Evolutionary conservation across 2,797 vertebrate genomes (phyloP), one percentile per base, ranked within the genome.

Genomic region (Brotula barbata): DNA sequence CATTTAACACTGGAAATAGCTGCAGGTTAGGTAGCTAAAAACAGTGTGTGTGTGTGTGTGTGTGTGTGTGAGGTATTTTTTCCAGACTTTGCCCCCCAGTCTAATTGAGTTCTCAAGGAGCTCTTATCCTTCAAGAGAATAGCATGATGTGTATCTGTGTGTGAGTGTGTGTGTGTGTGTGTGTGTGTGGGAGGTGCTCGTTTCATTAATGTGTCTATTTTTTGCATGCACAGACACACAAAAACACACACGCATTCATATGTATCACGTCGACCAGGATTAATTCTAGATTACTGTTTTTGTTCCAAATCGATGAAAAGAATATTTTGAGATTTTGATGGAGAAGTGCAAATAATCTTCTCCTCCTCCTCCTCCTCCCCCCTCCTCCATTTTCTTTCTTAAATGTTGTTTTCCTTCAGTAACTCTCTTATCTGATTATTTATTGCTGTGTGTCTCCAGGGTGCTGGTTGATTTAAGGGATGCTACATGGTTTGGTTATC

Each of bases 81-180:
- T 76, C 64, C 71, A 65, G 64, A 59, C 54, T 87, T 68, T 85
- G 81, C 80, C 82, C 81, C 58, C 70, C 13, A 84, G 85, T 84
- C 78, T 86, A 86, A 86, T 84, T 82, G 83, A 68, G 73, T 86
- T 86, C 85, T 84, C 75, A 85, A 86, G 81, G 84, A 85, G 81
- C 73, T 66, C 56, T 69, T 83, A 83, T 85, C 75, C 73, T 85
- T 81, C 82, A 66, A 80, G 61, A 77, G 71, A 77, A 71, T 39
- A 47, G 46, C 54, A 40, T 16, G 2, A 47, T 46, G 37, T 50
- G 39, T 44, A 39, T 45, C 10, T 42, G 46, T 49, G 20, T 48
- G 12, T n/a, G 25, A 43, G 37, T 33, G 40, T 54, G 19, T 54
- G 51, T 44, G 31, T 33, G 15, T 58, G 21, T 61, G 46, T 58